These are phyloP conservation scores for human DNA, from an alignment of 2,113 vertebrate genomes.

Conservation along the genomic window GRCh38 chr20:11659001-11659500, in stretches of 20 bases:
- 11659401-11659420: not conserved
- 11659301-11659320: not conserved
- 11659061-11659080: slow-evolving; percentile 23
- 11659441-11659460: not conserved
- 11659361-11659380: slow-evolving; percentile 1
- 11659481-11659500: not conserved
- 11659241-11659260: not conserved
- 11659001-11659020: not conserved
- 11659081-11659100: not conserved
- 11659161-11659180: not conserved
- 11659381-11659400: slow-evolving; percentile 47
- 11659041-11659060: slow-evolving; percentile 23
- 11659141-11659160: slow-evolving; percentile 22
- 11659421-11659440: not conserved
- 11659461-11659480: not conserved
- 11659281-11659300: not conserved
- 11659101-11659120: slow-evolving; percentile 14
- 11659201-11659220: not conserved
- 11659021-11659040: not conserved
- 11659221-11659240: not conserved
- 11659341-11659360: not conserved
- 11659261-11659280: not conserved
- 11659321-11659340: not conserved
- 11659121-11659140: not conserved
- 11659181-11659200: slow-evolving; percentile 11